Conservation (phyloP, 2,888 invertebrate genomes). For the Chromoteleia sp. region DNA sequence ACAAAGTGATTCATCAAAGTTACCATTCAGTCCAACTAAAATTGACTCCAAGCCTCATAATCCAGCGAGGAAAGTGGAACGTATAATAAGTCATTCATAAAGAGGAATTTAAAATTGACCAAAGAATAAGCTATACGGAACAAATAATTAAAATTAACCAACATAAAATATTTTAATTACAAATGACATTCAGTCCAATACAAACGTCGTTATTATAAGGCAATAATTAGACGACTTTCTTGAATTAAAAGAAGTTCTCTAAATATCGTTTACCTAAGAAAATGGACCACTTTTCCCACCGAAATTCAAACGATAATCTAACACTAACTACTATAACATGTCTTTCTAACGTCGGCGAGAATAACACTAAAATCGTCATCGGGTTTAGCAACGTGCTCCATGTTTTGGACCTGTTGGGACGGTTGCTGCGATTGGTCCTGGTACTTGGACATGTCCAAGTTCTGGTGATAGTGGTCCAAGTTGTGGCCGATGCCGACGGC, state of each 20-base stretch:
- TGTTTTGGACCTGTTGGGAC: constrained; percentile 77
- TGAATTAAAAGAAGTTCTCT: too few relatives aligned
- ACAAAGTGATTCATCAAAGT: constrained; percentile 50
- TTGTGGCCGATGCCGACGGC: constrained; percentile 77
- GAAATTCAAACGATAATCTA: constrained; percentile 36
- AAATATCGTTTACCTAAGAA: not conserved
- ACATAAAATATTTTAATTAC: too few relatives aligned
- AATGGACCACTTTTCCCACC: constrained; percentile 26
- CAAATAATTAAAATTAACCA: too few relatives aligned
- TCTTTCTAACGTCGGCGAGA: constrained; percentile 94
- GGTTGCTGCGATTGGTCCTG: constrained; percentile 79
- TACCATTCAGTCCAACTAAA: constrained; percentile 33
- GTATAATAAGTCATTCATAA: not conserved
- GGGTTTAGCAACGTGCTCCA: constrained; percentile 84
- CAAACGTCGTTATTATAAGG: too few relatives aligned
- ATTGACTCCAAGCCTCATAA: constrained; percentile 38
- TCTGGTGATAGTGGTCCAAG: constrained; percentile 82
- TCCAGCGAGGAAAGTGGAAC: constrained; percentile 26
- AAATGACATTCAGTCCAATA: too few relatives aligned
- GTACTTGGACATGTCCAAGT: constrained; percentile 81
- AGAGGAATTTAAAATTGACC: constrained; percentile 1
- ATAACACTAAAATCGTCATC: constrained; percentile 96
- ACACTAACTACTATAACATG: constrained; percentile 90
- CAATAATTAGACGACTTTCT: too few relatives aligned
- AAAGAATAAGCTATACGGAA: not conserved